These are phyloP conservation scores for Hemibagrus guttatus DNA, from an alignment of 2,797 vertebrate genomes.

Conservation along the genomic window DNA sequence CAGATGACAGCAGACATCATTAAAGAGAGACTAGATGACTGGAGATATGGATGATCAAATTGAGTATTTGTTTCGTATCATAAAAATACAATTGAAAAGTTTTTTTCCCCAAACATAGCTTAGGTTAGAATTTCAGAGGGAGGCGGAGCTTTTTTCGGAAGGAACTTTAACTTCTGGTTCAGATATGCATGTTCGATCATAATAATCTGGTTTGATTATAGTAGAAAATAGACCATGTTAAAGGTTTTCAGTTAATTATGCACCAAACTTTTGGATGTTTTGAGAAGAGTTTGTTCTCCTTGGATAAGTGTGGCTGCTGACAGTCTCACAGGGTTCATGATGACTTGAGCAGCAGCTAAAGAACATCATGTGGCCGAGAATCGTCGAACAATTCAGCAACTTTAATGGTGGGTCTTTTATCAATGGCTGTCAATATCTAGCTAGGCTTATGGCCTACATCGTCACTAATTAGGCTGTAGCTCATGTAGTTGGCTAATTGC, in stretches of 20 bases:
- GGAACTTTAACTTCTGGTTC: not conserved
- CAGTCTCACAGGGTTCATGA: not conserved
- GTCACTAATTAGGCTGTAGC: not conserved
- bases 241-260: not conserved
- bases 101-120: not conserved
- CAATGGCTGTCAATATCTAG: not conserved
- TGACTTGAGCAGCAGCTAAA: not conserved
- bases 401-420: conserved; percentile 11
- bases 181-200: too few relatives aligned
- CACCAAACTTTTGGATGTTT: not conserved
- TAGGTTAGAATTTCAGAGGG: not conserved
- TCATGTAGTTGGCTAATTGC: conserved; percentile 15
- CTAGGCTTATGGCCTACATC: not conserved
- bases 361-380: not conserved
- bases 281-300: not conserved
- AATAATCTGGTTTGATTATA: too few relatives aligned
- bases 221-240: not conserved
- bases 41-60: not conserved
- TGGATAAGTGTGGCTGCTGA: not conserved
- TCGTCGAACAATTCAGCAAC: conserved; percentile 1
- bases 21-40: not conserved
- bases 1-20: not conserved
- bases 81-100: not conserved
- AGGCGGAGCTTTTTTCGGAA: not conserved
- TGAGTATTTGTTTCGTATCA: not conserved